Base-by-base conservation (phyloP, 2,113 vertebrate species). In the Pelmatolapia mariae region DNA sequence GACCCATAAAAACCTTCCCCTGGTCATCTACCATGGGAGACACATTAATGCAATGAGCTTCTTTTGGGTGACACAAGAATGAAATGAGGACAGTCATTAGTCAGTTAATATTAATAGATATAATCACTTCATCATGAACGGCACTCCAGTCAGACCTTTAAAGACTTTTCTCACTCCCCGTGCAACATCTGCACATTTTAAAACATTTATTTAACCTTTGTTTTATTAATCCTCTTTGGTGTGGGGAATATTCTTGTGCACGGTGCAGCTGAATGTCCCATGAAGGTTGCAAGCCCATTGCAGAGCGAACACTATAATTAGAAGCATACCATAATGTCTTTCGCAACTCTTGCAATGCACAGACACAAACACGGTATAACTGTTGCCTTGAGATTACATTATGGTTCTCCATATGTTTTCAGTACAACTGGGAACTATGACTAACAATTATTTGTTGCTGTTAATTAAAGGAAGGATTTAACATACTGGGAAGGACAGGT, bases 181-280 rank as follows among this genome's bases (percentile, higher is more conserved):
- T 88, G 73, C 45, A 87, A 61, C 45, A 24, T 63, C 86, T 83
- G 83, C 63, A 73, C 40, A 31, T 80, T 71, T 82, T 91, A 5
- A 83, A 90, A 85, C 36, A 88, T 80, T 33, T 3, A 86, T 91
- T 66, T 85, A 45, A 89, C 45, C 59, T 79, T 47, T 92, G 80
- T 91, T 92, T 91, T 92, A 92, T 90, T 94, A 82, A 91, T 91
- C 86, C 26, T 92, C 86, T 90, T 93, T 85, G 47, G 80, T 86
- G 84, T 76, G 82, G 87, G 86, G 81, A 88, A 89, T 86, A 71
- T 91, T 93, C 68, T 89, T 89, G 83, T 29, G 84, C n/a, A 81
- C 4, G 15, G 31, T 85, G 29, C 73, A 88, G 86, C 81, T 87
- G 66, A 87, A 71, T 81, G 63, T 47, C 16, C 43, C 71, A 89